phyloP scores from a whole-genome alignment of 1,140 invertebrate genomes.

The Neuroterus valhalla region DNA sequence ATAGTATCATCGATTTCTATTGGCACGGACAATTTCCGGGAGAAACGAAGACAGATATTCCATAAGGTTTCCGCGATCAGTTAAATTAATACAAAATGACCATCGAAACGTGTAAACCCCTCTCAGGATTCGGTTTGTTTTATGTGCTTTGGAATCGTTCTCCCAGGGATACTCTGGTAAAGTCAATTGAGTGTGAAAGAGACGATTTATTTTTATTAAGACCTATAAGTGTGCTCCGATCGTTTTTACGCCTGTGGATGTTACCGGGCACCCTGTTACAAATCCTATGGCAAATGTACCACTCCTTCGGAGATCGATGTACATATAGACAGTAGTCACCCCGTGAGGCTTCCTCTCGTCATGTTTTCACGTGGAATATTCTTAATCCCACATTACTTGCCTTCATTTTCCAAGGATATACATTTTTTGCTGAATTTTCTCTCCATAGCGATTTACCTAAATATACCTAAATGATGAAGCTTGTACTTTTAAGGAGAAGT shows the following conservation, averaged over 20 bases:
- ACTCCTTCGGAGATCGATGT: constrained; percentile 57
- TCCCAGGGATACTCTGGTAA: constrained; percentile 49
- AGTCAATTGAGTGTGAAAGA: constrained; percentile 58
- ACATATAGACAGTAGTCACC: constrained; percentile 31
- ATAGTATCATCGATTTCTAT: no score
- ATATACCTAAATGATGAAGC: no score
- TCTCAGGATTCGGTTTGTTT: not conserved
- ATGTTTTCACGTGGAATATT: constrained; percentile 4
- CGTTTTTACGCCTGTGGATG: constrained; percentile 51
- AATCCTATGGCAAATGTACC: constrained; percentile 56
- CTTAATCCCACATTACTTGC: constrained; percentile 1
- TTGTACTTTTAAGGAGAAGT: no score
- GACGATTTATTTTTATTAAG: constrained; percentile 67
- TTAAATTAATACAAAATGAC: not conserved
- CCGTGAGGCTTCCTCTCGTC: not conserved
- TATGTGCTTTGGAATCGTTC: constrained; percentile 38
- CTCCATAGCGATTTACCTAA: not conserved
- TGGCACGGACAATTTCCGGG: no score
- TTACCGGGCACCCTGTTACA: constrained; percentile 42
- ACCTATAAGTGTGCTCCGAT: constrained; percentile 35
- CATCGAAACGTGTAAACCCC: not conserved
- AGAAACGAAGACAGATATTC: no score
- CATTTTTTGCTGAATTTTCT: not conserved
- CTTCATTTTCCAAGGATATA: not conserved
- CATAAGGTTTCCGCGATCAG: no score